Percentiles rank a stretch among this genome's conserved stretches.
These are phyloP conservation scores for Xerus inauris DNA, from an alignment of 2,113 vertebrate species.

Conservation along the genomic window DNA sequence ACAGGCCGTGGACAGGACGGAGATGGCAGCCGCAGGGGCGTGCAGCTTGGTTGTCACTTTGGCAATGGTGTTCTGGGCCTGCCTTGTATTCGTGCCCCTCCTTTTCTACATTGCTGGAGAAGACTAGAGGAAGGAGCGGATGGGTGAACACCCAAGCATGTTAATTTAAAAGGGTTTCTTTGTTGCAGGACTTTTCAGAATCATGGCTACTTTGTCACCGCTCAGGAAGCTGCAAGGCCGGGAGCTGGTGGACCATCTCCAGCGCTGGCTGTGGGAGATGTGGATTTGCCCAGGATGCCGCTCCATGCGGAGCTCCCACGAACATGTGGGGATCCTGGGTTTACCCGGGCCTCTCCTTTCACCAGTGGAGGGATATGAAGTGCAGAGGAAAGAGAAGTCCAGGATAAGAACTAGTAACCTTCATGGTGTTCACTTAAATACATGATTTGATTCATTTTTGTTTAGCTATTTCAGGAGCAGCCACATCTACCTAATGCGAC, in stretches of 20 bases:
- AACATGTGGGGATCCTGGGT: fast-evolving
- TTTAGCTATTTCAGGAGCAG: not conserved
- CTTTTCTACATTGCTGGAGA: not conserved
- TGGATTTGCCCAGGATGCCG: fast-evolving
- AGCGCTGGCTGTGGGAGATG: not conserved
- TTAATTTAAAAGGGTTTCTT: not conserved
- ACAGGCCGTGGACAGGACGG: fast-evolving
- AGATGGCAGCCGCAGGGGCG: too few relatives aligned
- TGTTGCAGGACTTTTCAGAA: not conserved
- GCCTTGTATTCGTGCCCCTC: fast-evolving
- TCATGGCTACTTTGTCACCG: too few relatives aligned
- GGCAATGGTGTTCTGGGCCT: fast-evolving
- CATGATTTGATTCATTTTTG: fast-evolving
- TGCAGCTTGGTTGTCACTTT: too few relatives aligned
- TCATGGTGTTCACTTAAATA: fast-evolving
- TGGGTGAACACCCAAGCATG: not conserved
- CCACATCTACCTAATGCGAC: too few relatives aligned
- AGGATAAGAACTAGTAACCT: not conserved
- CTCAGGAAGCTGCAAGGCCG: not conserved
- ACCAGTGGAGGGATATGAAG: not conserved
- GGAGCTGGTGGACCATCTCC: fast-evolving
- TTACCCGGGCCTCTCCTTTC: not conserved
- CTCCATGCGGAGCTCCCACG: fast-evolving
- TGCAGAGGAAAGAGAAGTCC: not conserved
- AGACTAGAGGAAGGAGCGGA: not conserved